These are phyloP conservation scores for Etheostoma perlongum DNA, from an alignment of 2,797 vertebrate genomes.

Conservation along the genomic window DNA sequence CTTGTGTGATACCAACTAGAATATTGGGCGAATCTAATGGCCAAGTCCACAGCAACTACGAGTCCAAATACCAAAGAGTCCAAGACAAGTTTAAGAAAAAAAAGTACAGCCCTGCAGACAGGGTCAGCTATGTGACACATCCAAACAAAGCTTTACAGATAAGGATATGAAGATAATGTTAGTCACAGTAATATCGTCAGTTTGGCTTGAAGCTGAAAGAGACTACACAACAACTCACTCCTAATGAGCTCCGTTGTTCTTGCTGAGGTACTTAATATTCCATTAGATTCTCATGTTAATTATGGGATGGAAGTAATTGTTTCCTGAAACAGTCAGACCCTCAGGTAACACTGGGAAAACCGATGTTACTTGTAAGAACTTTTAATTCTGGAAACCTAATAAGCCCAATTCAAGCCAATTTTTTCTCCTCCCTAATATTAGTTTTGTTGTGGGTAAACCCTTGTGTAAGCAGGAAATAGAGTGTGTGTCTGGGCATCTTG, in stretches of 20 bases:
- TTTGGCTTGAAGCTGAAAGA: constrained; percentile 6
- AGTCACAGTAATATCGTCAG: not conserved
- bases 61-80: no score
- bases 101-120: not conserved
- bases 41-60: no score
- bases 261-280: constrained; percentile 57
- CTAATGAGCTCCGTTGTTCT: constrained; percentile 33
- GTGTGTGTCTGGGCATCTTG: constrained; percentile 28
- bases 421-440: not conserved
- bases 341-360: constrained; percentile 54
- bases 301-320: constrained; percentile 51
- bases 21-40: no score
- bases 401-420: constrained; percentile 20
- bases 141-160: not conserved
- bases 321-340: constrained; percentile 56
- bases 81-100: no score
- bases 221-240: constrained; percentile 13
- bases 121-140: not conserved
- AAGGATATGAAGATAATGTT: not conserved
- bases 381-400: constrained; percentile 42
- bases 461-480: constrained; percentile 40
- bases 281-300: constrained; percentile 50
- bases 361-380: constrained; percentile 51
- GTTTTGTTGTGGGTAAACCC: constrained; percentile 24
- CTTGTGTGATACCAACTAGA: no score